A percentile compares a stretch with the other conserved stretches of the same genome.
Conservation (phyloP, 2,888 invertebrate genomes). For the Apamea crenata region DNA sequence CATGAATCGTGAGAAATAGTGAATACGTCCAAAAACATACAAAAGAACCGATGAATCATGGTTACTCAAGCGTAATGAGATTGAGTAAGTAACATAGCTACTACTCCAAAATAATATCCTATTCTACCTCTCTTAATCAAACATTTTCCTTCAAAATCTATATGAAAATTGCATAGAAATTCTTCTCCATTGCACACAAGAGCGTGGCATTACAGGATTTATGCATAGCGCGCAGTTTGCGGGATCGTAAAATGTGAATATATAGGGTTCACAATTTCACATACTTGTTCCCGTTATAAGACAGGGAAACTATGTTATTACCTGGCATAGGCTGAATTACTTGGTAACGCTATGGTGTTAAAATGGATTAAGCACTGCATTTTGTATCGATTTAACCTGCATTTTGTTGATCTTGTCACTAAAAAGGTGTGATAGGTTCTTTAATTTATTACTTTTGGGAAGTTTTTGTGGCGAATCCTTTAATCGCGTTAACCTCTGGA, state of each 20-base stretch:
- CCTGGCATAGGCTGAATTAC: slow-evolving; percentile 4
- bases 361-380: neutral
- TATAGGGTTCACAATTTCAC: slow-evolving; percentile 4
- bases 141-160: slow-evolving; percentile 4
- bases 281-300: slow-evolving; percentile 21
- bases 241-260: slow-evolving; percentile 39
- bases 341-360: neutral
- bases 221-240: slow-evolving; percentile 40
- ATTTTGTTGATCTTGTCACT: neutral
- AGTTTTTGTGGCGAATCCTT: too few species aligned
- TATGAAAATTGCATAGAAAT: slow-evolving; percentile 30
- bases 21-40: too few species aligned
- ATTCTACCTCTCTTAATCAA: too few species aligned
- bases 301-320: slow-evolving; percentile 10
- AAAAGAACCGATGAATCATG: too few species aligned
- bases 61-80: too few species aligned
- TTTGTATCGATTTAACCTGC: neutral
- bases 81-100: too few species aligned
- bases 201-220: slow-evolving; percentile 11
- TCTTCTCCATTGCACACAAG: neutral
- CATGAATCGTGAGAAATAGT: too few species aligned
- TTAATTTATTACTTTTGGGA: too few species aligned
- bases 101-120: neutral
- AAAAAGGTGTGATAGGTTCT: neutral
- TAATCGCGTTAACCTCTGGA: too few species aligned